Conservation (phyloP, 1,140 invertebrate genomes). For the Fopius arisanus region DNA sequence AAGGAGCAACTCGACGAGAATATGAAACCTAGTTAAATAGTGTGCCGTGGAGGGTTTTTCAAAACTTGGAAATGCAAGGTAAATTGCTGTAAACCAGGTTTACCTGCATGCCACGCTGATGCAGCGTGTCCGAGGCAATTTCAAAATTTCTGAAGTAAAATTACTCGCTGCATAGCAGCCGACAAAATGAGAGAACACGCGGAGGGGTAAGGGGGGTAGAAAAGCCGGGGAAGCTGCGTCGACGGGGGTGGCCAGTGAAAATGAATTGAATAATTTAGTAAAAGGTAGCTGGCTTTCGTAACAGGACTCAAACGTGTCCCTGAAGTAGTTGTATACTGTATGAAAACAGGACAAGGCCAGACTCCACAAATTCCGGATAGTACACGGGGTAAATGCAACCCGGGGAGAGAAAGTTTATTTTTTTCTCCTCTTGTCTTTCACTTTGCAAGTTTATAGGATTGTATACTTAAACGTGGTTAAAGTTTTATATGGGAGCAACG, state of each 20-base stretch:
- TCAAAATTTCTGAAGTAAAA: not conserved
- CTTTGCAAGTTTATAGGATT: not conserved
- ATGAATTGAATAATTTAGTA: slow-evolving; percentile 52
- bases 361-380: not conserved
- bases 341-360: not conserved
- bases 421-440: not conserved
- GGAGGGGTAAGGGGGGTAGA: not conserved
- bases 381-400: not conserved
- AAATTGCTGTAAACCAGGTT: not conserved
- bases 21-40: not conserved
- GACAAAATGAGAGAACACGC: not conserved
- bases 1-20: no score
- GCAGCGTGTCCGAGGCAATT: not conserved
- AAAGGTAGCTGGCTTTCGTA: slow-evolving; percentile 33
- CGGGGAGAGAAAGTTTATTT: not conserved
- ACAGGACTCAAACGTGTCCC: slow-evolving; percentile 38
- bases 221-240: not conserved
- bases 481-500: not conserved
- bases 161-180: slow-evolving; percentile 19
- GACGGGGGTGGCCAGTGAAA: slow-evolving; percentile 17
- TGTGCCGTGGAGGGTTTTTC: not conserved
- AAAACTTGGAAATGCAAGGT: not conserved
- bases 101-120: not conserved
- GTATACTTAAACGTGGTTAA: not conserved
- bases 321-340: slow-evolving; percentile 7